phyloP scores from a whole-genome alignment of 2,797 vertebrate species.

The Gymnopithys bicolor region DNA sequence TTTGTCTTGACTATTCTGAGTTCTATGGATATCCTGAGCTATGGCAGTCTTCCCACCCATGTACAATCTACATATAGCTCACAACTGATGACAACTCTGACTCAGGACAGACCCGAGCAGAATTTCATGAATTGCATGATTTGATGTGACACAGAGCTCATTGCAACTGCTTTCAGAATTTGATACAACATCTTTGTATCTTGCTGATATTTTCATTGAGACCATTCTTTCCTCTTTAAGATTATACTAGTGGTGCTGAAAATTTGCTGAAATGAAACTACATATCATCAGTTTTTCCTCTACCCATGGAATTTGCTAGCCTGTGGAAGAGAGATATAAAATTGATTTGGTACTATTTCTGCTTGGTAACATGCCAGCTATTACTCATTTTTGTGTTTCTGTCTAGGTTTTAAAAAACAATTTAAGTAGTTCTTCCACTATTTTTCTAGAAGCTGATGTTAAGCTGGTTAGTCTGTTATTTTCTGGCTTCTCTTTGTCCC shows the following conservation, averaged over 20 bases:
- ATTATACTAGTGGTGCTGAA: not conserved
- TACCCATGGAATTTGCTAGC: not conserved
- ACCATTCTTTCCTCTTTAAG: not conserved
- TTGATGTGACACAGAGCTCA: not conserved
- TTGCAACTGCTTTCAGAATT: not conserved
- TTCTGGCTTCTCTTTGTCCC: not conserved
- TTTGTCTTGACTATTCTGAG: not conserved
- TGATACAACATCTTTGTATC: not conserved
- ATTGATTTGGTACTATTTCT: not conserved
- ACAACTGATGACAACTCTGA: not conserved
- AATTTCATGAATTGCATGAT: not conserved
- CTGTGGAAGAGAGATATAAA: not conserved
- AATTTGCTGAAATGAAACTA: not conserved
- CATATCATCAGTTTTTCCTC: not conserved
- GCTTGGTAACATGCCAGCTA: not conserved
- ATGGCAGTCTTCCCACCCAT: not conserved
- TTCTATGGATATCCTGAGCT: not conserved
- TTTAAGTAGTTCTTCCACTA: not conserved
- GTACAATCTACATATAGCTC: not conserved
- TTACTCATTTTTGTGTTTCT: not conserved
- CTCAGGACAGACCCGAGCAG: fast-evolving
- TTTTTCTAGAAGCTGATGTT: not conserved
- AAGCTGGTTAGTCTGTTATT: not conserved
- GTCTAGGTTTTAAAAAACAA: not conserved
- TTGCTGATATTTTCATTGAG: not conserved